phyloP scores from a whole-genome alignment of 2,113 vertebrate genomes.

The Falcunculus frontatus region DNA sequence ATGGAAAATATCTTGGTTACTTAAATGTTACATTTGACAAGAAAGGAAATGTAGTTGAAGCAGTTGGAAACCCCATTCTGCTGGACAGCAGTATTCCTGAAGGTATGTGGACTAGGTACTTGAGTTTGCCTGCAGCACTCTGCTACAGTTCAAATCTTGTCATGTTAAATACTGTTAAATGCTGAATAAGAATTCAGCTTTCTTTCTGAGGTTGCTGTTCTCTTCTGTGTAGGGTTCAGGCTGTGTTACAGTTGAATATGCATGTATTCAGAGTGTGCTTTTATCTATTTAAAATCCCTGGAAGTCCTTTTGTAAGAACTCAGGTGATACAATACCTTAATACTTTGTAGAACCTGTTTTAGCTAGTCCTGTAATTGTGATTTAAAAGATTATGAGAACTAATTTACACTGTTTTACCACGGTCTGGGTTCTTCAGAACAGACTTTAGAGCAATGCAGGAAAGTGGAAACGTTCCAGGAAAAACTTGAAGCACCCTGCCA shows the following conservation, averaged over 20 bases:
- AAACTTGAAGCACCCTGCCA: neutral
- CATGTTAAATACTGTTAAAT: neutral
- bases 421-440: neutral
- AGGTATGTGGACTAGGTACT: constrained; percentile 64
- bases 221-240: neutral
- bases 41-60: constrained; percentile 76
- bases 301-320: neutral
- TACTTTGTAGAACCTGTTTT: neutral
- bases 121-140: neutral
- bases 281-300: neutral
- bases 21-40: constrained; percentile 85
- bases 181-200: neutral
- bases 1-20: constrained; percentile 90
- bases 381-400: neutral
- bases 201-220: neutral
- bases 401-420: neutral
- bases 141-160: neutral
- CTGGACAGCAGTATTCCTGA: constrained; percentile 78
- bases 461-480: neutral
- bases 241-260: neutral
- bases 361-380: neutral
- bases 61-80: constrained; percentile 88
- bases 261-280: neutral
- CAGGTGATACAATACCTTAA: neutral
- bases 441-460: neutral